These are phyloP conservation scores for Ptiloglossa arizonensis DNA, from an alignment of 1,140 invertebrate genomes.

Conservation along the genomic window DNA sequence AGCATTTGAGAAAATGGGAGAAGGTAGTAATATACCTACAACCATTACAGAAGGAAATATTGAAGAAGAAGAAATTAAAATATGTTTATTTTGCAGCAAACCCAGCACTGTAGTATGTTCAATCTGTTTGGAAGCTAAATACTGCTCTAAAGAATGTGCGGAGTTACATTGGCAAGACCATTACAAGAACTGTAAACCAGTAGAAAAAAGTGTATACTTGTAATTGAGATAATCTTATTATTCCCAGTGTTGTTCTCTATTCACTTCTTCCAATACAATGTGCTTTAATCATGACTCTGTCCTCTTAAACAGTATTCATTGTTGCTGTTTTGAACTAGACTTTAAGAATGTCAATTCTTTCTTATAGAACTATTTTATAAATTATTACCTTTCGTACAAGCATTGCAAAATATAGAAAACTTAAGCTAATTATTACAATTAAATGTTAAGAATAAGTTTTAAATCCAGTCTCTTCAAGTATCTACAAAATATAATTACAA, in stretches of 20 bases:
- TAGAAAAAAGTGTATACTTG: constrained; percentile 4
- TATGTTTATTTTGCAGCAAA: constrained; percentile 43
- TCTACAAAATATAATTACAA: neutral
- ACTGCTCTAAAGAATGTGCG: constrained; percentile 55
- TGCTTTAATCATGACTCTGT: constrained; percentile 1
- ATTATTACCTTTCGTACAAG: constrained; percentile 23
- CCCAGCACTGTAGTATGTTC: constrained; percentile 47
- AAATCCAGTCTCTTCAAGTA: neutral
- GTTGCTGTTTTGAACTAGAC: constrained; percentile 14
- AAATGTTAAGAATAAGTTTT: neutral
- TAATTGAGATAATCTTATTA: neutral
- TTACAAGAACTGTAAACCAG: constrained; percentile 43
- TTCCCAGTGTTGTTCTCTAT: neutral
- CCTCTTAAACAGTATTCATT: constrained; percentile 30
- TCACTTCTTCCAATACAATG: neutral
- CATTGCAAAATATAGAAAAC: neutral
- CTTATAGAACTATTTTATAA: constrained; percentile 30
- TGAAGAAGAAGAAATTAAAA: constrained; percentile 29
- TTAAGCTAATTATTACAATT: neutral
- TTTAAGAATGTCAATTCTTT: constrained; percentile 26
- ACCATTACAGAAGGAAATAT: constrained; percentile 5
- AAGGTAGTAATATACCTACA: neutral
- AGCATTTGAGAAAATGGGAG: constrained; percentile 38
- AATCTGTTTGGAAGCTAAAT: constrained; percentile 45
- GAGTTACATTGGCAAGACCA: constrained; percentile 50